Base-by-base conservation (phyloP, 2,888 invertebrate species). In the Carcina quercana region DNA sequence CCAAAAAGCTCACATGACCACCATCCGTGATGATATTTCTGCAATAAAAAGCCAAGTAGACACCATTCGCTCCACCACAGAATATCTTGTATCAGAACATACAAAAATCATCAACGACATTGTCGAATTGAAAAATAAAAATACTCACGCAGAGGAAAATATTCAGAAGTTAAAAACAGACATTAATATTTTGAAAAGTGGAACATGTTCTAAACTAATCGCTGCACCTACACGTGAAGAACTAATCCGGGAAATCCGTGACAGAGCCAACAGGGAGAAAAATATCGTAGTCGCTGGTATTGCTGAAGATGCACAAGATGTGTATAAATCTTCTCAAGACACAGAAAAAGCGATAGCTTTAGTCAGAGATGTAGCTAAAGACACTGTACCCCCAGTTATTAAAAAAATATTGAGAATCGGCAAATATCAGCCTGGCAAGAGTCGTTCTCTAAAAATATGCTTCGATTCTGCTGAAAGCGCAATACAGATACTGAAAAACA, bases 341-440 rank as follows among this genome's bases (percentile, higher is more conserved):
- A 21, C 5, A 21, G 10, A n/a, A n/a, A 10, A 21, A 21, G 21
- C 5, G 3, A 21, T n/a, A n/a, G 21, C 10, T 6, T n/a, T 21
- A 21, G 10, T 3, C 5, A 6, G 10, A 21, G 21, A 3, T 6
- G n/a, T n/a, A 6, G 10, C 5, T 3, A n/a, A 21, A 5, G 3
- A 10, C n/a, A 20, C 26, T 27, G 26, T 15, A 10, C 26, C 26
- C n/a, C n/a, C n/a, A n/a, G n/a, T n/a, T n/a, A n/a, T n/a, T 15
- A 15, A n/a, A 5, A 27, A 27, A 27, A 27, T 27, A 15, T 5
- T 27, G 3, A 14, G 26, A 3, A 3, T 27, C 3, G 26, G 26
- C 13, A 27, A 27, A 10, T 27, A 27, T 10, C 13, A 4, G 3
- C 8, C 8, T 5, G n/a, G n/a, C 5, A 27, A 27, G 15, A 8